phyloP scores from a whole-genome alignment of 2,888 invertebrate genomes.

The Folsomia candida region DNA sequence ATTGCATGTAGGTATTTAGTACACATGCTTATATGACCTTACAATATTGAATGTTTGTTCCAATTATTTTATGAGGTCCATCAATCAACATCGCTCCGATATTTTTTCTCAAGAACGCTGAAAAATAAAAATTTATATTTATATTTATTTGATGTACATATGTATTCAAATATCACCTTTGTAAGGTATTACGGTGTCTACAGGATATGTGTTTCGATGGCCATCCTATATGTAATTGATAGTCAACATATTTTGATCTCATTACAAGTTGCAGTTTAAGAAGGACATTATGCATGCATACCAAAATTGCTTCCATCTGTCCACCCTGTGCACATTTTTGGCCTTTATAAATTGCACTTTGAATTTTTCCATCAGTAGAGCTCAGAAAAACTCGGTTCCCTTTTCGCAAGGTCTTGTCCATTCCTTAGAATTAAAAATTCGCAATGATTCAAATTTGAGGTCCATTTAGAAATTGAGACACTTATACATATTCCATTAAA shows the following conservation, averaged over 20 bases:
- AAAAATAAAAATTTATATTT: no score
- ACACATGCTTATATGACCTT: no score
- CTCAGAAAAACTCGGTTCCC: constrained; percentile 33
- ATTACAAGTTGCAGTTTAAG: neutral
- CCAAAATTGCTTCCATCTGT: constrained; percentile 13
- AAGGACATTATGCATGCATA: neutral
- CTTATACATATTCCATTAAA: neutral
- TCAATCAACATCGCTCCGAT: neutral
- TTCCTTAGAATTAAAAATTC: no score
- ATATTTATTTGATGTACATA: constrained; percentile 33
- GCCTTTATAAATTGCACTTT: constrained; percentile 34
- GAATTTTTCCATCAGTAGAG: constrained; percentile 18
- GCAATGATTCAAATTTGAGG: no score
- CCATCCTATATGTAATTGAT: constrained; percentile 31
- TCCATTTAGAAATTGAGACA: neutral
- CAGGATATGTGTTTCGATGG: constrained; percentile 22
- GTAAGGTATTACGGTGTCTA: constrained; percentile 36
- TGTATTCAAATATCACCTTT: constrained; percentile 35
- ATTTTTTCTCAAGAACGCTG: constrained; percentile 33
- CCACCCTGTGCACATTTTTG: constrained; percentile 18
- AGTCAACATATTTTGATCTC: no score
- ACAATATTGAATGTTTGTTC: neutral
- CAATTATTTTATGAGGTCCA: neutral
- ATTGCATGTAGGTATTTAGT: no score
- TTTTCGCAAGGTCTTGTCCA: constrained; percentile 14